Conservation (phyloP, 2,797 vertebrate species). For the Crenuchus spilurus region DNA sequence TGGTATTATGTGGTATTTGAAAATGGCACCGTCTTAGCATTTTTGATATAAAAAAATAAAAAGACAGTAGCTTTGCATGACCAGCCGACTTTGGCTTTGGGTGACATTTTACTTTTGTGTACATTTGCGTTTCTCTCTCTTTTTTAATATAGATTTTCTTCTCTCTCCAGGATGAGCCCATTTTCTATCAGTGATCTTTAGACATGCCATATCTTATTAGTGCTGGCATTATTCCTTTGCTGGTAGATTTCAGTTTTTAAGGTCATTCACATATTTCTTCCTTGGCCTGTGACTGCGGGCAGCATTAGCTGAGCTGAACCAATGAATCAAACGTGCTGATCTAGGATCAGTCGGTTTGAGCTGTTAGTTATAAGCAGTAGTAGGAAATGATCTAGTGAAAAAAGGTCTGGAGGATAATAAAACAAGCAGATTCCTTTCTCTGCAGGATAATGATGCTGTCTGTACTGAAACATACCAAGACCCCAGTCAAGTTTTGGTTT, state of each 20-base stretch:
- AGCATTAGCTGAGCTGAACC: neutral
- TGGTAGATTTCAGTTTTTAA: constrained; percentile 34
- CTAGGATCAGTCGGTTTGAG: neutral
- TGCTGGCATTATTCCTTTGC: constrained; percentile 27
- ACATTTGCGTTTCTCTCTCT: neutral
- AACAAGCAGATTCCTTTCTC: constrained; percentile 6
- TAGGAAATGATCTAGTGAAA: neutral
- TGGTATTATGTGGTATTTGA: constrained; percentile 1
- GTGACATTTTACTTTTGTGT: constrained; percentile 47
- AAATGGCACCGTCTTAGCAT: constrained; percentile 33
- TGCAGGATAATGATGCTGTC: constrained; percentile 98
- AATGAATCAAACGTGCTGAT: neutral
- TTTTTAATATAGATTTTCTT: neutral
- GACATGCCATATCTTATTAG: constrained; percentile 37
- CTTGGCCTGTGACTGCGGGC: constrained; percentile 7
- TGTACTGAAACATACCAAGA: constrained; percentile 95
- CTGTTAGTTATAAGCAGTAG: neutral
- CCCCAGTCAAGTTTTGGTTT: constrained; percentile 98
- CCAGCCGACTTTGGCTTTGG: neutral
- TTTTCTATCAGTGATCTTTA: constrained; percentile 40
- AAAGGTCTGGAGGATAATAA: no score
- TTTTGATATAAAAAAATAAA: constrained; percentile 31
- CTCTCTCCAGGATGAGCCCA: neutral
- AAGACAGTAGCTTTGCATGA: constrained; percentile 1
- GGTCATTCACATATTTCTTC: constrained; percentile 39